A percentile compares a stretch with the other conserved stretches of the same genome.
These are phyloP conservation scores for Diachrysia chrysitis DNA, from an alignment of 2,888 invertebrate genomes.

Conservation along the genomic window DNA sequence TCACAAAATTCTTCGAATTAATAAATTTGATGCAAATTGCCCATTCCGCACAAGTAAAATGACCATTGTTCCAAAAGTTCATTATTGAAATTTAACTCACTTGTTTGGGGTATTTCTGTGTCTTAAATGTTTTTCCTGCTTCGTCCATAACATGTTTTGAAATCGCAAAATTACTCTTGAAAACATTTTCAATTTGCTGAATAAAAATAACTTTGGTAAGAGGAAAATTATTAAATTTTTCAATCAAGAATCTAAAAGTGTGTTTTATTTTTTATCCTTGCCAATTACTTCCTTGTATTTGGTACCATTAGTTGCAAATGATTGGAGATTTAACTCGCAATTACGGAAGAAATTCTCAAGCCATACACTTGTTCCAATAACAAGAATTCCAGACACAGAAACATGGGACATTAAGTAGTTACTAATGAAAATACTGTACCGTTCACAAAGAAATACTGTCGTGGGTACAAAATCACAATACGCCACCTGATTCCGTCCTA, in stretches of 20 bases:
- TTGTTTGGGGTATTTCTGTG: constrained; percentile 26
- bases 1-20: constrained; percentile 2
- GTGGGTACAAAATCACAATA: constrained; percentile 64
- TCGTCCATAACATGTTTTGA: constrained; percentile 34
- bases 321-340: not conserved
- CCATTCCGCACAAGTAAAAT: constrained; percentile 8
- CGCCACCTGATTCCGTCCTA: constrained; percentile 63
- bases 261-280: not conserved
- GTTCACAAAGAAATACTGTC: constrained; percentile 44
- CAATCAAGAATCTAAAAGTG: not conserved
- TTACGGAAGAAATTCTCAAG: not conserved
- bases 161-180: constrained; percentile 36
- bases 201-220: constrained; percentile 10
- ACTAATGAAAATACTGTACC: constrained; percentile 31
- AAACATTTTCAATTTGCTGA: constrained; percentile 50
- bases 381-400: not conserved
- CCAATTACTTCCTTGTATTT: not conserved
- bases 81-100: constrained; percentile 39
- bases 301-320: not conserved
- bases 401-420: constrained; percentile 6
- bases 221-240: not conserved
- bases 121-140: constrained; percentile 32
- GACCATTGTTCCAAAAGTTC: constrained; percentile 32
- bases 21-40: constrained; percentile 19
- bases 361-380: constrained; percentile 1